Conservation (phyloP, 1,140 invertebrate genomes). For the Hermatobates lingyangjiaoensis region DNA sequence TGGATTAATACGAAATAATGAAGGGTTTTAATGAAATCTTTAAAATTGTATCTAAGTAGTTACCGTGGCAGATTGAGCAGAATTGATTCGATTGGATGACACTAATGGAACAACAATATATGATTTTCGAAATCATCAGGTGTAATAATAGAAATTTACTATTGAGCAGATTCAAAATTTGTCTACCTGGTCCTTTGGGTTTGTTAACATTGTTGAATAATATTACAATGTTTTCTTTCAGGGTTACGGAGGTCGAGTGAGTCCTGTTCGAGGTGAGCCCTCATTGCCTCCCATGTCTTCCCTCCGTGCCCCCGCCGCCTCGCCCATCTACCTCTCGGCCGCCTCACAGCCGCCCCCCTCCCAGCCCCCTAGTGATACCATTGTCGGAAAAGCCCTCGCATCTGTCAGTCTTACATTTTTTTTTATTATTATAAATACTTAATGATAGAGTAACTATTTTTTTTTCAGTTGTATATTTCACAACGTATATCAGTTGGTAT, state of each 20-base stretch:
- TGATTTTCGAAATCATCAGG: no score
- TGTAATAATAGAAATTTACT: no score
- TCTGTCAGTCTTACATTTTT: no score
- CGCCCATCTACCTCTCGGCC: constrained; percentile 27
- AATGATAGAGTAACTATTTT: neutral
- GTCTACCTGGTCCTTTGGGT: no score
- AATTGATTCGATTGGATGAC: no score
- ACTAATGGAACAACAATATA: no score
- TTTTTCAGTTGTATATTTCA: neutral
- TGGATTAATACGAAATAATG: no score
- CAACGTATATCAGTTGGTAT: neutral
- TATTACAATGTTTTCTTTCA: neutral
- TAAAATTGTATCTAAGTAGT: no score
- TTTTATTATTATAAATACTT: no score
- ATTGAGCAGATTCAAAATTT: no score
- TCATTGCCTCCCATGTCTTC: constrained; percentile 86
- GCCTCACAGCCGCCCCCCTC: constrained; percentile 27
- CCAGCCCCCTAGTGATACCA: constrained; percentile 40
- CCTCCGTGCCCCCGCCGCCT: constrained; percentile 45
- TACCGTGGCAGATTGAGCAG: no score
- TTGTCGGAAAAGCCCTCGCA: constrained; percentile 53
- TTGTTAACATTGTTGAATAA: neutral
- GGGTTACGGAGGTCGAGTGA: constrained; percentile 7
- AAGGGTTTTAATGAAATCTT: no score
- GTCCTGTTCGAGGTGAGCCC: constrained; percentile 28